Conservation (phyloP, 2,888 invertebrate genomes). For the Papilio elwesi region DNA sequence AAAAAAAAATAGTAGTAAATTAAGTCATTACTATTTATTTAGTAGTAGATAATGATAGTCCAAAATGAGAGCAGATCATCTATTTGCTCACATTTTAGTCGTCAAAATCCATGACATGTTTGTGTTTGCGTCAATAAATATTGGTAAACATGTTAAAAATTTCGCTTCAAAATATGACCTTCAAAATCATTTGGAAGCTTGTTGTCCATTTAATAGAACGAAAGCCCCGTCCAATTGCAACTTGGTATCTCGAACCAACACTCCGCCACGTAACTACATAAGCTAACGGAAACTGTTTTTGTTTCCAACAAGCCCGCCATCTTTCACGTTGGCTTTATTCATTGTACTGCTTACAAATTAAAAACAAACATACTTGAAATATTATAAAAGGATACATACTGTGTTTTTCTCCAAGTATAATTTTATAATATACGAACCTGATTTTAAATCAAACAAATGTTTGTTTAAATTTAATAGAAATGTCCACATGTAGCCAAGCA, state of each 20-base stretch:
- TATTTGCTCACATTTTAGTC: too few species aligned
- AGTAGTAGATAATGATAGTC: too few species aligned
- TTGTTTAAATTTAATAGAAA: not conserved
- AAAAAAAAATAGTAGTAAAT: too few species aligned
- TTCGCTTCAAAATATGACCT: too few species aligned
- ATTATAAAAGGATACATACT: not conserved
- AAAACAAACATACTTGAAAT: conserved; percentile 13
- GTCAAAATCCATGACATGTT: too few species aligned
- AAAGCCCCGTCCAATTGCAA: conserved; percentile 28
- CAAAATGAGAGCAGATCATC: too few species aligned
- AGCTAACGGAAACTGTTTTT: conserved; percentile 34
- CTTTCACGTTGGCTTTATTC: conserved; percentile 27
- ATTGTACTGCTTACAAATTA: conserved; percentile 31
- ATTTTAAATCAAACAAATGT: not conserved
- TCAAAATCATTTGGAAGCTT: conserved; percentile 8
- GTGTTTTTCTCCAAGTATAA: not conserved
- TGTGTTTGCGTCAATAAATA: too few species aligned
- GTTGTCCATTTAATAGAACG: conserved; percentile 22
- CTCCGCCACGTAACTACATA: conserved; percentile 34
- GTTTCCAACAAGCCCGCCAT: conserved; percentile 32
- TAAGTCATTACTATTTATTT: too few species aligned
- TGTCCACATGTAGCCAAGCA: too few species aligned
- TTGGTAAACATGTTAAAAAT: too few species aligned
- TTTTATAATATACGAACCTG: not conserved
- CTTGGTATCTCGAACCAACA: conserved; percentile 34